These are phyloP conservation scores for Styela plicata DNA, from an alignment of 23 tunicate genomes.

Conservation along the genomic window DNA sequence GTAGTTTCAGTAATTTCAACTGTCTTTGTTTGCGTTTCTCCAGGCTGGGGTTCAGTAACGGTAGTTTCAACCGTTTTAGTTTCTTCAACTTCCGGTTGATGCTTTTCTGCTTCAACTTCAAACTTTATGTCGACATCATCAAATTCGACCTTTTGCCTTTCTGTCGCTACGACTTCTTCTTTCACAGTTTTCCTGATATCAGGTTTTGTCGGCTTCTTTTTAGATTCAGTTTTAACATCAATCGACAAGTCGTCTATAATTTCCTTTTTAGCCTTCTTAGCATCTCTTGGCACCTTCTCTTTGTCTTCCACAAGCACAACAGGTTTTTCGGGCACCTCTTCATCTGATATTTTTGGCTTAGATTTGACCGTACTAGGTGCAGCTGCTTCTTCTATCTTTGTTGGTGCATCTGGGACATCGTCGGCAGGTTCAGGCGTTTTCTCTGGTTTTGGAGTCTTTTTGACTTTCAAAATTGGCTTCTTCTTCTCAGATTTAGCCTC, in stretches of 20 bases:
- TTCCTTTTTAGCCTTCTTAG: not conserved
- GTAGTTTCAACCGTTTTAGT: constrained; percentile 22
- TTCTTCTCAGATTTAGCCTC: not conserved
- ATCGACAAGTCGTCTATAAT: not conserved
- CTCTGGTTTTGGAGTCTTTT: not conserved
- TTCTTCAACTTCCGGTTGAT: not conserved
- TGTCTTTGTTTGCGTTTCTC: not conserved
- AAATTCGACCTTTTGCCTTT: not conserved
- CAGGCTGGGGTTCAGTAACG: not conserved
- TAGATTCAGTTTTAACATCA: not conserved
- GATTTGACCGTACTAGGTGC: not conserved
- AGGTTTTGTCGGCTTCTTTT: not conserved
- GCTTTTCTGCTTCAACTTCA: constrained; percentile 11
- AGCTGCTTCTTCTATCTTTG: not conserved
- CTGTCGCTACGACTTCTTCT: not conserved
- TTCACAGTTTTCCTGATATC: not conserved
- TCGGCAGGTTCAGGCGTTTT: not conserved
- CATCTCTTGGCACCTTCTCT: not conserved
- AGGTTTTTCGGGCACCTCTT: not conserved
- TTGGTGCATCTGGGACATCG: not conserved
- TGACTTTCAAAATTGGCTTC: not conserved
- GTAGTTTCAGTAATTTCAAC: not conserved
- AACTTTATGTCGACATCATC: not conserved
- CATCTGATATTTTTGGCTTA: not conserved
- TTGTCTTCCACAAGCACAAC: not conserved